phyloP scores from a whole-genome alignment of 2,797 vertebrate species.

The Halcyon leucocephala region DNA sequence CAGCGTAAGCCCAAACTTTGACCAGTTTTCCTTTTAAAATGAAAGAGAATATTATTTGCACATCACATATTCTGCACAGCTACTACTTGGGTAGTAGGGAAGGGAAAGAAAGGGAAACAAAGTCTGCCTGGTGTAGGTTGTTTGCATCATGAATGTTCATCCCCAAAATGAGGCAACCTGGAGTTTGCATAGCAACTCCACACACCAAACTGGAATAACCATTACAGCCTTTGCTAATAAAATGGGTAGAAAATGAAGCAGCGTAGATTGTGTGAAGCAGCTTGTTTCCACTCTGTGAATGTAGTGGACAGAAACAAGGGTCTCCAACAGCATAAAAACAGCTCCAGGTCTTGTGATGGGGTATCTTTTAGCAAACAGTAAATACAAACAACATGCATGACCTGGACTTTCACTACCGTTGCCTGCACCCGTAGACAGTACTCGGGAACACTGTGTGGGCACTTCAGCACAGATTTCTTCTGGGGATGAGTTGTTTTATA shows the following conservation, averaged over 20 bases:
- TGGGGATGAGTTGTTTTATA: neutral
- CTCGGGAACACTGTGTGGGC: neutral
- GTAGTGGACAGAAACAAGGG: neutral
- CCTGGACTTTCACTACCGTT: neutral
- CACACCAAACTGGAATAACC: conserved; percentile 73
- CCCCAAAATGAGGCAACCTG: conserved; percentile 58
- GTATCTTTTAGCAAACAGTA: neutral
- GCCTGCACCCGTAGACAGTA: fast-evolving
- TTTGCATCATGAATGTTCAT: conserved; percentile 77
- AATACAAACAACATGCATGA: neutral
- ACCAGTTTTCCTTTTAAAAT: neutral
- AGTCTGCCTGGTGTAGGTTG: conserved; percentile 74
- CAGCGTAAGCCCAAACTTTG: neutral
- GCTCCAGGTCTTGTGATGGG: neutral
- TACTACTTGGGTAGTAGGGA: conserved; percentile 54
- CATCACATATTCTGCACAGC: conserved; percentile 32
- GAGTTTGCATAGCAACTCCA: conserved; percentile 73
- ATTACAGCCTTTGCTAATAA: conserved; percentile 68
- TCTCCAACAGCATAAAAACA: neutral
- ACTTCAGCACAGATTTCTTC: neutral
- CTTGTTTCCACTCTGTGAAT: neutral
- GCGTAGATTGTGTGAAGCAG: neutral
- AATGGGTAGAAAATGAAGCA: conserved; percentile 46
- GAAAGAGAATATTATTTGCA: conserved; percentile 56
- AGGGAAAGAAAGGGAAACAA: conserved; percentile 60